Evolutionary conservation across 2,888 invertebrate genomes (phyloP).

Genomic region (Cephus sareptanus): DNA sequence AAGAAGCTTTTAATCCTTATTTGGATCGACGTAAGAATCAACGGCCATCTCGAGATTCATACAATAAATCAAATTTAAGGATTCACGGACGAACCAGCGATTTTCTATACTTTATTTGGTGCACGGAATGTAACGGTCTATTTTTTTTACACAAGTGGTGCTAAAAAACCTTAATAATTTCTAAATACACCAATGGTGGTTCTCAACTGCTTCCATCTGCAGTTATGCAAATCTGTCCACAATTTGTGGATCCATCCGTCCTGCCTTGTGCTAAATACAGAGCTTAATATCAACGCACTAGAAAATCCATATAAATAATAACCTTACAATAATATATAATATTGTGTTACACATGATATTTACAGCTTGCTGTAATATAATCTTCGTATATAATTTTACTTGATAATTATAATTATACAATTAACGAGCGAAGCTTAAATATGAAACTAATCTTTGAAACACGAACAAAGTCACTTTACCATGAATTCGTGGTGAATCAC

Average conservation of each 20-base stretch:
- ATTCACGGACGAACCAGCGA: background rate
- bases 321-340: background rate
- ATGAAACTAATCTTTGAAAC: too few relatives aligned
- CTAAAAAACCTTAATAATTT: background rate
- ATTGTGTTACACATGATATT: background rate
- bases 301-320: background rate
- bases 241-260: background rate
- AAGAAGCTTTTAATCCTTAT: background rate
- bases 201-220: background rate
- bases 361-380: background rate
- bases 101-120: background rate
- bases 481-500: too few relatives aligned
- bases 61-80: background rate
- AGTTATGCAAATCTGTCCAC: background rate
- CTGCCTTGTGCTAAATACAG: background rate
- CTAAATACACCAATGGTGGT: background rate
- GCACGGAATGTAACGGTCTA: background rate
- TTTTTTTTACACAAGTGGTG: background rate
- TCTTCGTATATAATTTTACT: background rate
- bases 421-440: too few relatives aligned
- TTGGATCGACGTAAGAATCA: background rate
- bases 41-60: background rate
- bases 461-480: too few relatives aligned
- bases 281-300: conserved; percentile 3
- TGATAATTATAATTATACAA: too few relatives aligned